Conservation (phyloP, 2,797 vertebrate species). For the Sebastes steindachneri region DNA sequence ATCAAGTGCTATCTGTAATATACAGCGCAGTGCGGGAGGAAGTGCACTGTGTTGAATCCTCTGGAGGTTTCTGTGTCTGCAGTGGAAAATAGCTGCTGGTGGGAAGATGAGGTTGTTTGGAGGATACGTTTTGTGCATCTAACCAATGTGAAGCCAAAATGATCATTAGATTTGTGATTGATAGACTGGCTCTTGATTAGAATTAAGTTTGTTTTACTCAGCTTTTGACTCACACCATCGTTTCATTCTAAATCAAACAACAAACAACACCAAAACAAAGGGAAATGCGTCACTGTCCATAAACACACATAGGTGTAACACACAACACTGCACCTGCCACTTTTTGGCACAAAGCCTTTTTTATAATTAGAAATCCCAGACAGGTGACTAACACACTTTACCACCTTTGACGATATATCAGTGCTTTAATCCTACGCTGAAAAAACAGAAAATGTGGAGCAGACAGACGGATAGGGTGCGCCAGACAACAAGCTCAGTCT, state of each 20-base stretch:
- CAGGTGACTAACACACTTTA: constrained; percentile 45
- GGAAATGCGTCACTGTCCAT: background rate
- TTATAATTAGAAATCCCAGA: constrained; percentile 35
- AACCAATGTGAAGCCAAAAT: background rate
- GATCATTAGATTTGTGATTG: background rate
- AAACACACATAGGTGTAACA: background rate
- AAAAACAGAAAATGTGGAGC: constrained; percentile 5
- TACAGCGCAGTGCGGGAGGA: constrained; percentile 41
- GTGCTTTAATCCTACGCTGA: background rate
- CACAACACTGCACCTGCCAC: constrained; percentile 26
- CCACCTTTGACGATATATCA: background rate
- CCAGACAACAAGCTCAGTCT: constrained; percentile 19
- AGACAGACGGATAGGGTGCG: constrained; percentile 36
- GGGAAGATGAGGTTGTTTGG: background rate
- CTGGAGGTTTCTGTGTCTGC: background rate
- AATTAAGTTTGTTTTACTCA: too few species aligned
- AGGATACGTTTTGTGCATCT: background rate
- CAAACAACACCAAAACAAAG: background rate
- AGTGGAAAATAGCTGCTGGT: background rate
- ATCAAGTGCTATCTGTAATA: constrained; percentile 35
- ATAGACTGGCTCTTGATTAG: too few species aligned
- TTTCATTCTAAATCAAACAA: background rate
- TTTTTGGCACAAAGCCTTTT: constrained; percentile 4
- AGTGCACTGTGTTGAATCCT: constrained; percentile 2
- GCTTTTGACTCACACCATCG: background rate